Evolutionary conservation across 1,140 invertebrate species (phyloP), one percentile per base, ranked within the genome.

Genomic region (Trichonephila clavipes): DNA sequence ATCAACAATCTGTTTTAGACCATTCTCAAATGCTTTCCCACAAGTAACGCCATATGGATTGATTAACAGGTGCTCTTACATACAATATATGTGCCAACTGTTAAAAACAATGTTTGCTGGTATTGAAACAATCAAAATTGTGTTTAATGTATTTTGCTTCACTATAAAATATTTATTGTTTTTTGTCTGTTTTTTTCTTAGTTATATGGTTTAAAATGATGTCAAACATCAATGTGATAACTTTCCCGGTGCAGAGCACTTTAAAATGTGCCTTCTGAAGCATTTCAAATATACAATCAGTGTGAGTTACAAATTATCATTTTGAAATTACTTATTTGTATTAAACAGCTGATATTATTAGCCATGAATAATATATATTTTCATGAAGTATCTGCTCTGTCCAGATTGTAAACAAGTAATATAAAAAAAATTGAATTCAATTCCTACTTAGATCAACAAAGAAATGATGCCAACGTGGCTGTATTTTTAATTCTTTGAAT

Each of bases 11-110:
- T 0, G 98, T 99, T 0, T 96, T 99, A 8, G 98, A 98, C 1
- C 96, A 98, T 16, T 98, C 98, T 6, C 98, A 99, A 95, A 98
- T 99, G 97, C 98, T 98, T 59, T 98, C 98, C 18, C 98, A 99
- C 96, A 98, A 98, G 96, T 98, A 98, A 96, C 88, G 94, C 87
- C 94, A 94, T 92, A 94, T 94, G 94, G 94, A 94, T 89, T 94
- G 81, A 89, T 89, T 90, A 94, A 83, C 21, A 61, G 93, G 93
- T 94, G 93, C 93, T 94, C 88, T 94, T 94, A 94, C 90, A 89
- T 90, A 90, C 59, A 89, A 90, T 93, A 59, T 83, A 12, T 94
- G 93, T 90, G 87, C 87, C 87, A 89, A 89, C 93, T 85, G 34
- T 72, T 85, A 58, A 85, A 89, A 83, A 66, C 59, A 28, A 14